Base-by-base conservation (phyloP, 2,797 vertebrate genomes). In the Peromyscus nudipes region DNA sequence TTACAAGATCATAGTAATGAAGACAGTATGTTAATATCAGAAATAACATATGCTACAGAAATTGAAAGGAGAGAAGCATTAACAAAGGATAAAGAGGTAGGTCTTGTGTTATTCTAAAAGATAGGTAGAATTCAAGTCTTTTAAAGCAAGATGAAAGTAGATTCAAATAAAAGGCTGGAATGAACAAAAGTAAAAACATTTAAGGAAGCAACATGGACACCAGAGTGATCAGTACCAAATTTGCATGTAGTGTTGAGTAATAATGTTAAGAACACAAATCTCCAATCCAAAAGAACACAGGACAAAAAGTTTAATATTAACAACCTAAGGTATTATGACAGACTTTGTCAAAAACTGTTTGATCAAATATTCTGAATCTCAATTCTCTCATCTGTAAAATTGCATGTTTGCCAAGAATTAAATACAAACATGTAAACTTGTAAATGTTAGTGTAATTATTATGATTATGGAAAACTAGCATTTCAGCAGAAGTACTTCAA, bases 181-280 rank as follows among this genome's bases (percentile, higher is more conserved):
- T 73, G 31, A 92, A 89, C 31, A 94, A 73, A 95, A 49, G 7
- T 40, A 84, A 13, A 76, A 80, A 25, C 9, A 76, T 79, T 85
- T 92, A 57, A 46, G n/a, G 64, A 91, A 64, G 37, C 6, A n/a
- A 6, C 57, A n/a, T 67, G 67, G 34, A 79, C n/a, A 93, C 6
- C 6, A 79, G 75, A 89, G 92, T 85, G 62, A 89, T 46, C 34
- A 94, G 16, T 16, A 19, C 25, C n/a, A 55, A 96, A 9, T 52
- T 5, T 69, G n/a, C 27, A 27, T 73, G n/a, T 79, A 92, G 23
- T 73, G 67, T 85, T 29, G 34, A 89, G 89, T 81, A 94, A 79
- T 85, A 93, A 75, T 12, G 17, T 90, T 77, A 71, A 94, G 80
- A 94, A 96, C 29, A 14, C 84, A 95, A 95, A 76, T 85, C 40